Evolutionary conservation across 2,113 vertebrate genomes (phyloP).

Genomic region (Setophaga petechia): DNA sequence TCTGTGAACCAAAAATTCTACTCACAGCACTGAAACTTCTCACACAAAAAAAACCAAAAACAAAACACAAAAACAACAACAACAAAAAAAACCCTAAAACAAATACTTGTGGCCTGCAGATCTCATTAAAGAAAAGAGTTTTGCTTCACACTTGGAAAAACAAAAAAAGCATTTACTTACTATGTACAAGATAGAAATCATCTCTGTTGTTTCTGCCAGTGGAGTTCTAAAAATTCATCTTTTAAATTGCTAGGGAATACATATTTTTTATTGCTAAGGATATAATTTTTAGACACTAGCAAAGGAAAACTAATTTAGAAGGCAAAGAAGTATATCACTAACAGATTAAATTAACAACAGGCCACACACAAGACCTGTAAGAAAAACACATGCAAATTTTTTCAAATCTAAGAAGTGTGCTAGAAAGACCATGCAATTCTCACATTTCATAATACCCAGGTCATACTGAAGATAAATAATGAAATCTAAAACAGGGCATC

Average conservation of each 20-base stretch:
- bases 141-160: not conserved
- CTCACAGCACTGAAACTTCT: not conserved
- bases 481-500: not conserved
- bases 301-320: not conserved
- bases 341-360: not conserved
- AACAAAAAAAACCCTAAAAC: not conserved
- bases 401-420: not conserved
- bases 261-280: not conserved
- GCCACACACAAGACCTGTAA: not conserved
- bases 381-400: not conserved
- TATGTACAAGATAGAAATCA: not conserved
- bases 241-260: not conserved
- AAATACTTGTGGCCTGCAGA: not conserved
- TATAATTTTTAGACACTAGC: not conserved
- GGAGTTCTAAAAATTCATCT: not conserved
- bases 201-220: not conserved
- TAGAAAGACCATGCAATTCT: not conserved
- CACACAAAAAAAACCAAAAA: not conserved
- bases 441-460: not conserved
- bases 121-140: not conserved
- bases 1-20: not conserved
- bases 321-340: not conserved
- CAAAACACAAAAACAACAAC: too few relatives aligned
- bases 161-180: not conserved
- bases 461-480: not conserved